Evolutionary conservation across 2,113 vertebrate genomes (phyloP).

Genomic region (Bagarius yarrelli): DNA sequence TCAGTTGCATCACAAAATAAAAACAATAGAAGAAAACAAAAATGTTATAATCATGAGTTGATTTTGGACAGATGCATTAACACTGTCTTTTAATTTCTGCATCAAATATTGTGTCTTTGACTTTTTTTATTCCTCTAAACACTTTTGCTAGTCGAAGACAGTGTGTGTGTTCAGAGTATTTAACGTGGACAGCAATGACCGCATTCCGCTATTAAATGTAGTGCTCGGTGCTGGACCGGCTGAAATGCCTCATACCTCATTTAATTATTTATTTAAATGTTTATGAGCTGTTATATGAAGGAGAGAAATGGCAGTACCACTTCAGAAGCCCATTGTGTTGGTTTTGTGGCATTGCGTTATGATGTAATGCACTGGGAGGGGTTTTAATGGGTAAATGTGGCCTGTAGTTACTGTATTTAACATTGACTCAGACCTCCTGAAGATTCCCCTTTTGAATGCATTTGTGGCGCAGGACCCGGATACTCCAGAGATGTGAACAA

Average conservation of each 20-base stretch:
- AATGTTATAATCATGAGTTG: neutral
- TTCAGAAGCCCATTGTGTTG: neutral
- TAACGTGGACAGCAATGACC: neutral
- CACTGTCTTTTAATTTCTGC: neutral
- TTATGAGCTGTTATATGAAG: conserved; percentile 3
- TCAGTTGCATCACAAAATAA: neutral
- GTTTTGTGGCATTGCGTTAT: neutral
- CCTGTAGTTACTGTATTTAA: conserved; percentile 1
- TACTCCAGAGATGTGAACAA: neutral
- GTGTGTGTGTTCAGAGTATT: neutral
- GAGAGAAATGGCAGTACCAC: neutral
- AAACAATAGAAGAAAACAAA: neutral
- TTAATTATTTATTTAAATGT: neutral
- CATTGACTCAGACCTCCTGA: neutral
- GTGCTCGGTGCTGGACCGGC: neutral
- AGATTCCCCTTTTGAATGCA: neutral
- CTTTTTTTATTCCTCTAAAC: neutral
- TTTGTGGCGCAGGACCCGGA: neutral
- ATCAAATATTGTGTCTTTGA: neutral
- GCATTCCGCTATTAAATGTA: neutral
- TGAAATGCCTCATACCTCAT: neutral
- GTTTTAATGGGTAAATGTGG: neutral
- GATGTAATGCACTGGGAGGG: conserved; percentile 1
- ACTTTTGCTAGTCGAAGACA: neutral
- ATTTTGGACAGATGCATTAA: neutral